Conservation (phyloP, 2,797 vertebrate species). For the Sebastiscus albofasciatus region DNA sequence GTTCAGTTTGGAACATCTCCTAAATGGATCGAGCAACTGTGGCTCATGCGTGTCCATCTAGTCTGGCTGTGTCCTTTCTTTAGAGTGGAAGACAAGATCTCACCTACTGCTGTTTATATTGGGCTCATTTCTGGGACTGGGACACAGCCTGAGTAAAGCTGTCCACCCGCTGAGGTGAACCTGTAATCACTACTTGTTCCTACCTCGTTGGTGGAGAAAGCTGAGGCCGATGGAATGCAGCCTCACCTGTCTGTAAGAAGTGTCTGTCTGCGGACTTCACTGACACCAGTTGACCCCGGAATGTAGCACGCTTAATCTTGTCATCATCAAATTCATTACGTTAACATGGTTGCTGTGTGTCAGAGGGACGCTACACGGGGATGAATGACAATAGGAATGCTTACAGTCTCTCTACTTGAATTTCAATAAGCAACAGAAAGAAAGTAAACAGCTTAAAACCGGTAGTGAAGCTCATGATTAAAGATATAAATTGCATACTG, state of each 20-base stretch:
- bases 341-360: slow-evolving; percentile 31
- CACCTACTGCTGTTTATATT: background rate
- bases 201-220: background rate
- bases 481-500: background rate
- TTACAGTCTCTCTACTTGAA: background rate
- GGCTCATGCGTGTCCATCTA: slow-evolving; percentile 16
- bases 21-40: slow-evolving; percentile 22
- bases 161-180: slow-evolving; percentile 3
- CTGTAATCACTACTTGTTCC: background rate
- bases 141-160: background rate
- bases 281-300: slow-evolving; percentile 38
- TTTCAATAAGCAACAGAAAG: background rate
- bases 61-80: background rate
- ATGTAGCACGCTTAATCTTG: slow-evolving; percentile 26
- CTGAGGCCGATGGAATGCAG: slow-evolving; percentile 24
- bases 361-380: background rate
- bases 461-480: background rate
- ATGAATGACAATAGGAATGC: slow-evolving; percentile 9
- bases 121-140: background rate
- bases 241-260: slow-evolving; percentile 9
- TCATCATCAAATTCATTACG: slow-evolving; percentile 27
- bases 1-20: slow-evolving; percentile 45
- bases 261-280: slow-evolving; percentile 7
- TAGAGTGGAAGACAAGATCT: background rate
- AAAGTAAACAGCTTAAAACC: background rate